Evolutionary conservation across 2,113 vertebrate genomes (phyloP), one percentile per base, ranked within the genome.

Genomic region (Narcine bancroftii): DNA sequence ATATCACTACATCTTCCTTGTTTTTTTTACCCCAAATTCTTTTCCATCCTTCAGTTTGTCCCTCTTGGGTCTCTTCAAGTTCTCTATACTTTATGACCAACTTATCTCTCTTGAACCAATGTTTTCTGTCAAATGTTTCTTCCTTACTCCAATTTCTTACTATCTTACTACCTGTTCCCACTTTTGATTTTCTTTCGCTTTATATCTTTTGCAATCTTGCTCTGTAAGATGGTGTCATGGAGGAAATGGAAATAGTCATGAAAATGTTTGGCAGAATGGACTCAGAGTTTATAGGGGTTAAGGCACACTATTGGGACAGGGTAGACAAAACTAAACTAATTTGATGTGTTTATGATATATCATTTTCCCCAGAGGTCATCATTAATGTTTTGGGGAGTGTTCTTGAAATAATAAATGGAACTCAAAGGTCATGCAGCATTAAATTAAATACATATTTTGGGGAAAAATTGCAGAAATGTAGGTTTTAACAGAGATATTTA

Each of bases 321-420:
- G 53, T 85, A 56, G 53, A 56, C 50, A 60, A 85, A 60, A 56
- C 33, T 36, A 85, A 50, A 81, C 77, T 33, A 45, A 45, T 45
- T 45, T 77, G 79, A 85, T 60, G 60, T 89, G 56, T 66, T 89
- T 45, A 26, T 65, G 63, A 89, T 42, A 9, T 9, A 45, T 65
- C 21, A 66, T 42, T 66, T 42, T 24, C 85, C 60, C 36, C 60
- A 39, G 36, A 89, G 39, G 36, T 66, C 83, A 39, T 87, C 63
- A 89, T 89, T 89, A 66, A 66, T 69, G 21, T 45, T 45, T 89
- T 9, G 45, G 42, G 60, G 17, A 89, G 63, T 42, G 15, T 69
- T 45, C 87, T 66, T 66, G 87, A 89, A 89, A 89, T 39, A 15
- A 89, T 45, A 65, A 89, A 42, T 89, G 66, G 39, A 26, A 42